Percentiles rank a stretch among this genome's conserved stretches.
Evolutionary conservation across 92 coral and sea anemone species (phyloP).

Genomic region (Actinostola sp.): DNA sequence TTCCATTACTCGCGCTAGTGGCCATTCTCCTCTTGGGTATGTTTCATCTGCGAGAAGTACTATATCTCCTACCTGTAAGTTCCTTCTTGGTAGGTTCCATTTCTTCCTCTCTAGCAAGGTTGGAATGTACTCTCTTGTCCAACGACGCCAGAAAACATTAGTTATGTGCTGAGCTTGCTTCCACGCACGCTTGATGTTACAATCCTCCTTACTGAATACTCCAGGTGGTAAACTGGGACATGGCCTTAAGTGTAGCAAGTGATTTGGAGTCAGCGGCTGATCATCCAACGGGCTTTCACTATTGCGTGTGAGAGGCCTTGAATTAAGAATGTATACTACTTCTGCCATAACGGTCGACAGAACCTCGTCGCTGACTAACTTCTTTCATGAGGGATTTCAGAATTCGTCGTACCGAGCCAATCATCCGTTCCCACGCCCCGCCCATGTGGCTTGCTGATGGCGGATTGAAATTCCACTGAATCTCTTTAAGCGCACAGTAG

Average conservation of each 20-base stretch:
- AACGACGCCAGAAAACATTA: slow-evolving; percentile 57
- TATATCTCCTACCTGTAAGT: slow-evolving; percentile 28
- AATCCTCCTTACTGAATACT: slow-evolving; percentile 44
- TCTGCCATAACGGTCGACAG: slow-evolving; percentile 47
- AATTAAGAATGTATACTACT: slow-evolving; percentile 34
- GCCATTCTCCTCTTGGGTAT: slow-evolving; percentile 56
- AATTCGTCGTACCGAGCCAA: slow-evolving; percentile 25
- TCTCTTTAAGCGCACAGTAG: slow-evolving; percentile 33
- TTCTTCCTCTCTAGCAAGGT: slow-evolving; percentile 50
- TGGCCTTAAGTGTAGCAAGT: slow-evolving; percentile 42
- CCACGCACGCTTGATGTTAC: slow-evolving; percentile 50
- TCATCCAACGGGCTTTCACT: slow-evolving; percentile 41
- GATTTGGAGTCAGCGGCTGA: slow-evolving; percentile 50
- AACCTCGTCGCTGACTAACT: slow-evolving; percentile 49
- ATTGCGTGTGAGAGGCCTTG: slow-evolving; percentile 48
- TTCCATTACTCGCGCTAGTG: slow-evolving; percentile 43
- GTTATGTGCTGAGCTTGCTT: slow-evolving; percentile 72
- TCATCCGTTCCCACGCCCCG: slow-evolving; percentile 40
- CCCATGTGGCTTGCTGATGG: slow-evolving; percentile 59
- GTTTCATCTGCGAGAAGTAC: slow-evolving; percentile 45
- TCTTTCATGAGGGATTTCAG: slow-evolving; percentile 33
- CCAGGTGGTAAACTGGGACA: slow-evolving; percentile 41
- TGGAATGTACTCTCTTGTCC: slow-evolving; percentile 51
- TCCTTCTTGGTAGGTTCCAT: slow-evolving; percentile 36
- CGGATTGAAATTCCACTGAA: slow-evolving; percentile 41